Base-by-base conservation (phyloP, 2,113 vertebrate genomes). In the Trogon surrucura region DNA sequence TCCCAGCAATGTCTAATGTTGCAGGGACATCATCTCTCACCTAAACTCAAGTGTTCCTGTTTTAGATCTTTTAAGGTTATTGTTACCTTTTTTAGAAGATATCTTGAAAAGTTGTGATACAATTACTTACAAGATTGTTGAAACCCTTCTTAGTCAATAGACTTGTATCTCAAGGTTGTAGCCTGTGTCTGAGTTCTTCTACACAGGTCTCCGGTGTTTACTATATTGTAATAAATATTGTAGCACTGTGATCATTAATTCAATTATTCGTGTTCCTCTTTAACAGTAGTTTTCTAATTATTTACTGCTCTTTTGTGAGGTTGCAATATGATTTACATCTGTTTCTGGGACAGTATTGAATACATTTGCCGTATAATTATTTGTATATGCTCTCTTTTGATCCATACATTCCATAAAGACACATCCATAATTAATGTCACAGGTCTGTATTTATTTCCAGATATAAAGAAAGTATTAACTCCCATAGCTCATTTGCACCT, bases 371-470 rank as follows among this genome's bases (percentile, higher is more conserved):
- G 11, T 84, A 41, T 90, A 94, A 91, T 94, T 93, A 92, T 88
- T 94, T 93, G 72, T 71, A 36, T 83, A 50, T 88, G 60, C 27
- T 60, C 32, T 73, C 67, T 91, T 96, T 93, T 96, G 90, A 94
- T 86, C 93, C 58, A 62, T 75, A n/a, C 16, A 80, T 85, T 80
- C 65, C 60, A 90, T 81, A 92, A 83, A 83, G 60, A 73, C 9
- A 48, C 48, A 86, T 93, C 50, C 56, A 95, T 96, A 91, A 96
- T 90, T 96, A 91, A 80, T 94, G 75, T 86, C 72, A 74, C 44
- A 79, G 82, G 57, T 82, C 74, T 91, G 50, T 84, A 80, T 88
- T 90, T 88, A 88, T 90, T 95, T 91, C 67, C 56, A 85, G 85
- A 93, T 64, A 80, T 93, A 44, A 93, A 93, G 75, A 61, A 80